phyloP scores from a whole-genome alignment of 2,888 invertebrate genomes.

The Metacarcinus magister region DNA sequence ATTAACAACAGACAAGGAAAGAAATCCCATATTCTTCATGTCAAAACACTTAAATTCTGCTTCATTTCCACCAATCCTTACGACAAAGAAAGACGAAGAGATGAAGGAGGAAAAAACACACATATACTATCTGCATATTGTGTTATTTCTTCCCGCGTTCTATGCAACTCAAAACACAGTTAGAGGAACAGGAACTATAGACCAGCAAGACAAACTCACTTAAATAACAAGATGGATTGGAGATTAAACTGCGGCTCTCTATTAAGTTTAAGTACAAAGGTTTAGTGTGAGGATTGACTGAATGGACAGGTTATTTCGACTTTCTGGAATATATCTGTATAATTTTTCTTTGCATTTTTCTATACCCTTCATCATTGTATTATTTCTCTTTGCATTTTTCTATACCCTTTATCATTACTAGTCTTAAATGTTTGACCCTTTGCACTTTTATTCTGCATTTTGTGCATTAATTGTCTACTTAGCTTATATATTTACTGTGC shows the following conservation, averaged over 20 bases:
- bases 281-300: background rate
- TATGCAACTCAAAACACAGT: background rate
- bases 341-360: background rate
- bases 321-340: background rate
- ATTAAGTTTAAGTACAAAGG: background rate
- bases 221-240: background rate
- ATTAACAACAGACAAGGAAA: background rate
- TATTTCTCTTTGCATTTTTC: background rate
- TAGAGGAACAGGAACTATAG: slow-evolving; percentile 5
- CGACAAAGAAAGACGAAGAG: background rate
- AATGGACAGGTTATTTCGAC: background rate
- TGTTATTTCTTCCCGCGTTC: background rate
- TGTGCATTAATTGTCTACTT: background rate
- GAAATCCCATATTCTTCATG: background rate
- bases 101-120: background rate
- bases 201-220: background rate
- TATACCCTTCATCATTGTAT: too few species aligned
- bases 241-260: background rate
- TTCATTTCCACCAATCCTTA: background rate
- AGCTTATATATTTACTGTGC: background rate
- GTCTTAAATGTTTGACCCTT: background rate
- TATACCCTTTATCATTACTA: background rate
- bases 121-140: background rate
- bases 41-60: background rate
- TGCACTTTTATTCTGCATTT: background rate